Evolutionary conservation across 1,140 invertebrate genomes (phyloP), one percentile per base, ranked within the genome.

Genomic region (Tetragonula clypearis): DNA sequence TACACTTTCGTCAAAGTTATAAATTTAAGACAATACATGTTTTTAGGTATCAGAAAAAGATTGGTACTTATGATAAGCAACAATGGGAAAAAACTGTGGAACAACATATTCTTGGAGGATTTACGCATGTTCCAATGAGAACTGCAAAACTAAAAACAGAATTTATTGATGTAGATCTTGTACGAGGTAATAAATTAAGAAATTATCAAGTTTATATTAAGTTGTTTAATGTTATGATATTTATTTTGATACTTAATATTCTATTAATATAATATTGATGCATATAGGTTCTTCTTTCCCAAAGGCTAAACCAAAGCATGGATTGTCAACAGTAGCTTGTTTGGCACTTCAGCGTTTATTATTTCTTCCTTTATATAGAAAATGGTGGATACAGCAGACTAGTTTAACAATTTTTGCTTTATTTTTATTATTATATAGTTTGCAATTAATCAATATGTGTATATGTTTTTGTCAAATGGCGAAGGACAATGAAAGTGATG

Each of bases 71-170:
- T 95, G 98, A 99, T 95, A 99, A 99, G 93, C 98, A 99, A 93
- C 96, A 98, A 96, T 99, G 98, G 98, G 98, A 99, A 94, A 98
- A 97, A 91, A 98, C 97, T 81, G 97, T 99, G 82, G 98, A 99
- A 92, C 97, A 98, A 92, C 96, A 98, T 89, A 97, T 99, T 88
- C 96, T 98, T 91, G 96, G 97, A 95, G 97, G 98, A 84, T 96
- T 98, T 65, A 97, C 96, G 84, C 97, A 98, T 92, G 96, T 98
- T 71, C 98, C 98, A 65, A 97, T 98, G 93, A 98, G 98, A 93
- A 97, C 97, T 66, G 97, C 98, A 56, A 98, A 98, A 94, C 95
- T 98, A 15, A 98, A 98, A 94, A 98, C 98, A 21, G 98, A 99
- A 92, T 96, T 99, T 19, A 99, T 99, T 88, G 99, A 99, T 96